These are phyloP conservation scores for Protonemura montana DNA, from an alignment of 2,888 invertebrate genomes.

Conservation along the genomic window DNA sequence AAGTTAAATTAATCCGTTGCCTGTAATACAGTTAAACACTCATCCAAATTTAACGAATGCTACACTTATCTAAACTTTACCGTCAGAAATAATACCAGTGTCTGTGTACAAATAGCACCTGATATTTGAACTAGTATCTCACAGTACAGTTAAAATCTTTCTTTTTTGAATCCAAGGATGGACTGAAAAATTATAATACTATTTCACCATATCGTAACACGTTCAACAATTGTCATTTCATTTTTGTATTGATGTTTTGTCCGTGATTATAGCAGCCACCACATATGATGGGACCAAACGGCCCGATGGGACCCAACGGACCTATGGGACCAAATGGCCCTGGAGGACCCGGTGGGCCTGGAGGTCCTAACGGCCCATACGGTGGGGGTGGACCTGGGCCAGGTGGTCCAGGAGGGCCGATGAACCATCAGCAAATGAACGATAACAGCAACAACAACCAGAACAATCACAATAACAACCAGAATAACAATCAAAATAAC, in stretches of 20 bases:
- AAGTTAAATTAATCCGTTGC: no score
- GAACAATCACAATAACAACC: not conserved
- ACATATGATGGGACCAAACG: conserved; percentile 60
- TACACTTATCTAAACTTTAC: no score
- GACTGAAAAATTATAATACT: no score
- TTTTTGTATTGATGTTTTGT: not conserved
- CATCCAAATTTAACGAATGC: no score
- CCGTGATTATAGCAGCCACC: conserved; percentile 40
- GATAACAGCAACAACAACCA: conserved; percentile 21
- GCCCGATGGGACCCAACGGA: conserved; percentile 60
- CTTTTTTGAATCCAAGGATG: no score
- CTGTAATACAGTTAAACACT: no score
- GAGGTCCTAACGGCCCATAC: conserved; percentile 44
- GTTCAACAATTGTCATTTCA: conserved; percentile 8
- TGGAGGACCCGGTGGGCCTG: conserved; percentile 29
- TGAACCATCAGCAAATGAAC: conserved; percentile 19
- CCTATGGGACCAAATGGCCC: conserved; percentile 52
- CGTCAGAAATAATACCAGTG: no score
- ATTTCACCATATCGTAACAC: no score
- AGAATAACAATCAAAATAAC: not conserved
- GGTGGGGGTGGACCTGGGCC: conserved; percentile 69
- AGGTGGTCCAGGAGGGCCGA: conserved; percentile 55
- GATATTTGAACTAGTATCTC: no score
- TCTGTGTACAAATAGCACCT: no score
- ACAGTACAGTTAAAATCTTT: no score